phyloP scores from a whole-genome alignment of 2,113 vertebrate genomes.

The Noctilio leporinus region DNA sequence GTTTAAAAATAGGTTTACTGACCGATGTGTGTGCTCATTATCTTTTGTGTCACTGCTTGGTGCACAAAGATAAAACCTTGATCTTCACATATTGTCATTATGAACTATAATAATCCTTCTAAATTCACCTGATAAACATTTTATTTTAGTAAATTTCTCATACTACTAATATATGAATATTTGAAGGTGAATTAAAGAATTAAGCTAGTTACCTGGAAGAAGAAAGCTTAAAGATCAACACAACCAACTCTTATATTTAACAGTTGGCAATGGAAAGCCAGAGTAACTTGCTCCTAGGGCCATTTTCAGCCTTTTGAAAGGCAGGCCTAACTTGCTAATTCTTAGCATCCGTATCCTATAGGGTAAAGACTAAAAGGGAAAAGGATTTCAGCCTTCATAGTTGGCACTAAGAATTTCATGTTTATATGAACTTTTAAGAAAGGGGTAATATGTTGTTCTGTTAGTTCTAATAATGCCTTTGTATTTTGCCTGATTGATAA shows the following conservation, averaged over 20 bases:
- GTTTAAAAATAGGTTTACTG: constrained; percentile 34
- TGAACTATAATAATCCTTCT: background rate
- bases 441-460: background rate
- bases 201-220: background rate
- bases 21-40: background rate
- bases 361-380: background rate
- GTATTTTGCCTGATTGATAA: background rate
- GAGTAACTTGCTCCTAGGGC: background rate
- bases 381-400: background rate
- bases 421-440: background rate
- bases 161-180: background rate
- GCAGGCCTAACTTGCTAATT: background rate
- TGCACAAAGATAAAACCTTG: background rate
- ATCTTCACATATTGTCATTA: background rate
- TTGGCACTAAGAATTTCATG: background rate
- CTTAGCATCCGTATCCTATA: background rate
- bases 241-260: background rate
- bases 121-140: background rate
- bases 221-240: background rate
- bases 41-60: background rate
- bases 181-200: background rate
- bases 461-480: background rate
- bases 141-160: background rate
- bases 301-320: background rate
- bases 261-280: background rate